Evolutionary conservation across 2,113 vertebrate species (phyloP).

Genomic region (Sialia sialis): DNA sequence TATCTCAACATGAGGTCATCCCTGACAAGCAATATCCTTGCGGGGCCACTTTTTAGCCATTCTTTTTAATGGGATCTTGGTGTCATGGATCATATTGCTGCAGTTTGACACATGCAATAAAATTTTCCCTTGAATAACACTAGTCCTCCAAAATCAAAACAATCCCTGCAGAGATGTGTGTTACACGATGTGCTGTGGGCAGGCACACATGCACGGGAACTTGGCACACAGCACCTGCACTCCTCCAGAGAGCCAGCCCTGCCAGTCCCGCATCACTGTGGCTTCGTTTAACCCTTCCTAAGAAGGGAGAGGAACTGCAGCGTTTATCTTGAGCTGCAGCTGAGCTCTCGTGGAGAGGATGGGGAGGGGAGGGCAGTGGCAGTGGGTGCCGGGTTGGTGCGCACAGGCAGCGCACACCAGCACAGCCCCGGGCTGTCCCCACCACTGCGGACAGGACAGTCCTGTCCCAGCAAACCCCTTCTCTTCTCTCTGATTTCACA

Average conservation of each 20-base stretch:
- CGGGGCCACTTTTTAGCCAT: neutral
- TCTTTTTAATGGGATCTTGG: neutral
- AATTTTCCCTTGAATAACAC: neutral
- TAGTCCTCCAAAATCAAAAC: neutral
- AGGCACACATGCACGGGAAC: neutral
- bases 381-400: accelerated
- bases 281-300: neutral
- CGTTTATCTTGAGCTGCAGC: neutral
- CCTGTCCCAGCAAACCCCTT: neutral
- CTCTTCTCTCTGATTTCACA: too few species aligned
- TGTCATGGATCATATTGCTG: neutral
- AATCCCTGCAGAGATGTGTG: neutral
- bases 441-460: accelerated
- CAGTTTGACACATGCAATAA: neutral
- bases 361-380: neutral
- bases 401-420: accelerated
- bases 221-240: neutral
- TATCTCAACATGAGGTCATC: neutral
- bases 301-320: neutral
- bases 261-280: neutral
- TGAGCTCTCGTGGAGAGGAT: neutral
- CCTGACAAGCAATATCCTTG: neutral
- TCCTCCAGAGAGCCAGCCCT: neutral
- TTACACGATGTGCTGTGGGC: neutral
- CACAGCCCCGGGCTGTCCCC: neutral